These are phyloP conservation scores for Triplophysa dalaica DNA, from an alignment of 2,113 vertebrate genomes.

Conservation along the genomic window DNA sequence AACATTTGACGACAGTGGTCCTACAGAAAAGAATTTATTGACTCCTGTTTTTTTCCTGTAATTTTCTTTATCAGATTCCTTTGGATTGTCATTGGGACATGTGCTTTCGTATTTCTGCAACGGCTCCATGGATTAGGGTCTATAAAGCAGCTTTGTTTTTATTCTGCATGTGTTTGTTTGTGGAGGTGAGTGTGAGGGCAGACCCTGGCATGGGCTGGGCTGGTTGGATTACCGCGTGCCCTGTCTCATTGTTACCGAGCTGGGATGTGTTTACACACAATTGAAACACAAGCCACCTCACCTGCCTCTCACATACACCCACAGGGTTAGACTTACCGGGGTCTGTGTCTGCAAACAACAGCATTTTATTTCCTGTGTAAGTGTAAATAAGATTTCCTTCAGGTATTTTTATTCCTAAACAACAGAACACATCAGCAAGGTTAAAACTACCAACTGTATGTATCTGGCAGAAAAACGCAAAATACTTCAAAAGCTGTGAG, in stretches of 20 bases:
- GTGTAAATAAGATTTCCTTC: background rate
- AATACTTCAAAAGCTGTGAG: conserved; percentile 17
- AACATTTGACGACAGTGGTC: no score
- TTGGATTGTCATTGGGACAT: background rate
- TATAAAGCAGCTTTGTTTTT: conserved; percentile 11
- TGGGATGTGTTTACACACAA: conserved; percentile 64
- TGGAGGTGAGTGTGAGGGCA: conserved; percentile 1
- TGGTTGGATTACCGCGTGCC: conserved; percentile 54
- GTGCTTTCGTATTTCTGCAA: no score
- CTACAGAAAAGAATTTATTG: background rate
- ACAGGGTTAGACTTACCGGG: conserved; percentile 13
- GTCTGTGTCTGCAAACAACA: background rate
- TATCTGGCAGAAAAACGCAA: background rate
- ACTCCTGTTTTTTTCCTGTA: no score
- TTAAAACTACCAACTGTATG: background rate
- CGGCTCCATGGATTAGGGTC: background rate
- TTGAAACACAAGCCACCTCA: conserved; percentile 63
- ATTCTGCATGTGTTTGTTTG: background rate
- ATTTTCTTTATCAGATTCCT: background rate
- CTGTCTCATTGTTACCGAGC: conserved; percentile 53
- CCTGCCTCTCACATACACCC: conserved; percentile 45
- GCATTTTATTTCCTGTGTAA: conserved; percentile 10
- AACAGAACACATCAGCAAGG: background rate
- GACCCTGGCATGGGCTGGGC: conserved; percentile 42
- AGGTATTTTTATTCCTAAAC: background rate